Conservation (phyloP, 2,113 vertebrate species). For the Sorex fumeus region DNA sequence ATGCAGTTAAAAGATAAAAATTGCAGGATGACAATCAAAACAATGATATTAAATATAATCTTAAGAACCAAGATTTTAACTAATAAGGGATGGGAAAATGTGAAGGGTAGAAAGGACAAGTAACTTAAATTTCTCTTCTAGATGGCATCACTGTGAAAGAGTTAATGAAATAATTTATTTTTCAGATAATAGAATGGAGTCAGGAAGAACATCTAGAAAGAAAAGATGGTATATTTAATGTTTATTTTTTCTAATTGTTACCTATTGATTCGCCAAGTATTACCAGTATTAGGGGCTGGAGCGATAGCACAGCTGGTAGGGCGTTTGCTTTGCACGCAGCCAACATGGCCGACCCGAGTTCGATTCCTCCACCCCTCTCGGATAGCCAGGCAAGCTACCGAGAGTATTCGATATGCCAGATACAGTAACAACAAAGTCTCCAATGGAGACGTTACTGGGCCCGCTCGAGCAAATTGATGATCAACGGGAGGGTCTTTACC, state of each 20-base stretch:
- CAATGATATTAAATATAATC: background rate
- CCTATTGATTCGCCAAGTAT: background rate
- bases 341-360: too few relatives aligned
- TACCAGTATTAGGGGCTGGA: too few relatives aligned
- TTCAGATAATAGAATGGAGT: slow-evolving; percentile 21
- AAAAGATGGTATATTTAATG: background rate
- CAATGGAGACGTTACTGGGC: too few relatives aligned
- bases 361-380: too few relatives aligned
- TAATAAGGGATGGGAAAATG: background rate
- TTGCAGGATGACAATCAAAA: background rate
- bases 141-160: background rate
- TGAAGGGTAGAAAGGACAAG: background rate
- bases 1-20: background rate
- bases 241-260: slow-evolving; percentile 30
- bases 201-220: background rate
- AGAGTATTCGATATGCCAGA: too few relatives aligned
- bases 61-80: background rate
- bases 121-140: background rate
- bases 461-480: too few relatives aligned
- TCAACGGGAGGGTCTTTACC: too few relatives aligned
- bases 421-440: too few relatives aligned
- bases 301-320: too few relatives aligned
- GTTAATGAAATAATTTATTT: slow-evolving; percentile 9
- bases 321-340: too few relatives aligned
- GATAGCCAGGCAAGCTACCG: too few relatives aligned